A percentile compares a stretch with the other conserved stretches of the same genome.
phyloP scores from a whole-genome alignment of 2,888 invertebrate genomes.

The Ormyrus thymus region DNA sequence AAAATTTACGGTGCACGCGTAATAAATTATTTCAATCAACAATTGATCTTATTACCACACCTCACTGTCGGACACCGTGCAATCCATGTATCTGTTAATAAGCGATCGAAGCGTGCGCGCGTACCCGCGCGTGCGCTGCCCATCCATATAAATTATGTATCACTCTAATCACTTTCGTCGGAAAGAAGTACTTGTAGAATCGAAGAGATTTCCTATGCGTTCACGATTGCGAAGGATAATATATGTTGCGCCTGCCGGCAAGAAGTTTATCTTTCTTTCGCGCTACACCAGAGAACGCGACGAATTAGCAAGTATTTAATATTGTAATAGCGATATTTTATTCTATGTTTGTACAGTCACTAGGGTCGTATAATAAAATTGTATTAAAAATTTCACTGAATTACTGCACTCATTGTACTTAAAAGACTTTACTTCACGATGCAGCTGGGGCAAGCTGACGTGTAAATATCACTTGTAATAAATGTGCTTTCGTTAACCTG shows the following conservation, averaged over 20 bases:
- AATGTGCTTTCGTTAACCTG: slow-evolving; percentile 57
- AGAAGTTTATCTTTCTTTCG: slow-evolving; percentile 14
- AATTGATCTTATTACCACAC: slow-evolving; percentile 22
- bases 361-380: slow-evolving; percentile 53
- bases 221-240: background rate
- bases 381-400: slow-evolving; percentile 43
- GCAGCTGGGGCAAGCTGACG: slow-evolving; percentile 50
- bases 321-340: slow-evolving; percentile 53
- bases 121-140: slow-evolving; percentile 5
- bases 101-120: slow-evolving; percentile 18
- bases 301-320: slow-evolving; percentile 47
- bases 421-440: slow-evolving; percentile 42
- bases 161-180: slow-evolving; percentile 27
- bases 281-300: slow-evolving; percentile 2
- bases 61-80: slow-evolving; percentile 36
- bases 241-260: background rate
- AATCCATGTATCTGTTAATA: slow-evolving; percentile 32
- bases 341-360: slow-evolving; percentile 57
- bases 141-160: slow-evolving; percentile 27
- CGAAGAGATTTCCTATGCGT: slow-evolving; percentile 22
- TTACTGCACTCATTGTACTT: slow-evolving; percentile 53
- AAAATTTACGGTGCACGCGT: slow-evolving; percentile 8
- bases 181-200: slow-evolving; percentile 27
- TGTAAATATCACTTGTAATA: slow-evolving; percentile 57
- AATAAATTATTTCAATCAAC: slow-evolving; percentile 41